Evolutionary conservation across 1,140 invertebrate species (phyloP).

Genomic region (Drosophila arizonae): DNA sequence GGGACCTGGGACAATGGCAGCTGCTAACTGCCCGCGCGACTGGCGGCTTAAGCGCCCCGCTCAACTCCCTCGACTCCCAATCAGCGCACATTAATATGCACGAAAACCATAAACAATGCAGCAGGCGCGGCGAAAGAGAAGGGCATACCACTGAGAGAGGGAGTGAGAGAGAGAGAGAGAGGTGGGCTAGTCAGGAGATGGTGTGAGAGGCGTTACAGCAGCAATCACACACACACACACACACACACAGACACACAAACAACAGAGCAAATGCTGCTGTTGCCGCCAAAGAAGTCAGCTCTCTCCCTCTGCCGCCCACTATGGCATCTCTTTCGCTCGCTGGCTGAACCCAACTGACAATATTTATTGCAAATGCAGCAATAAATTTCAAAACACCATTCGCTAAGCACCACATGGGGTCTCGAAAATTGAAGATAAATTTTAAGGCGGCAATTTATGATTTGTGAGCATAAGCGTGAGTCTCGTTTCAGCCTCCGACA

Average conservation of each 20-base stretch:
- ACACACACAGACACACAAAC: conserved; percentile 60
- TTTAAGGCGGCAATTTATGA: conserved; percentile 83
- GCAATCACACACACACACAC: conserved; percentile 72
- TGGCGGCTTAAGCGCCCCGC: conserved; percentile 30
- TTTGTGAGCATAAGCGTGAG: conserved; percentile 81
- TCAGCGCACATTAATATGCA: conserved; percentile 82
- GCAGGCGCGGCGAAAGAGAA: background rate
- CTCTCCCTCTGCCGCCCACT: conserved; percentile 16
- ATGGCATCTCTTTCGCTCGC: conserved; percentile 5
- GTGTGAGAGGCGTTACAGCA: conserved; percentile 76
- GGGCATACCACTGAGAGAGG: background rate
- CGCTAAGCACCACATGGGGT: conserved; percentile 83
- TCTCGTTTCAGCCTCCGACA: conserved; percentile 38
- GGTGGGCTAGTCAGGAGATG: conserved; percentile 7
- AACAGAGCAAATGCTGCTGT: conserved; percentile 53
- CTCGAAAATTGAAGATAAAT: conserved; percentile 83
- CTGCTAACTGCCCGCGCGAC: conserved; percentile 67
- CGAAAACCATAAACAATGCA: conserved; percentile 81
- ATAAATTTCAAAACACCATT: conserved; percentile 83
- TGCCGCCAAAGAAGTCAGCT: conserved; percentile 58
- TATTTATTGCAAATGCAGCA: conserved; percentile 83
- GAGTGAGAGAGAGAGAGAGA: background rate
- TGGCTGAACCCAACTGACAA: conserved; percentile 71
- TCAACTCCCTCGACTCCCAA: conserved; percentile 56
- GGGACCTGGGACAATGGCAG: conserved; percentile 56